A percentile compares a stretch with the other conserved stretches of the same genome.
phyloP scores from a whole-genome alignment of 37 sponge, comb jelly and placozoan genomes.

The Ephydatia muelleri region DNA sequence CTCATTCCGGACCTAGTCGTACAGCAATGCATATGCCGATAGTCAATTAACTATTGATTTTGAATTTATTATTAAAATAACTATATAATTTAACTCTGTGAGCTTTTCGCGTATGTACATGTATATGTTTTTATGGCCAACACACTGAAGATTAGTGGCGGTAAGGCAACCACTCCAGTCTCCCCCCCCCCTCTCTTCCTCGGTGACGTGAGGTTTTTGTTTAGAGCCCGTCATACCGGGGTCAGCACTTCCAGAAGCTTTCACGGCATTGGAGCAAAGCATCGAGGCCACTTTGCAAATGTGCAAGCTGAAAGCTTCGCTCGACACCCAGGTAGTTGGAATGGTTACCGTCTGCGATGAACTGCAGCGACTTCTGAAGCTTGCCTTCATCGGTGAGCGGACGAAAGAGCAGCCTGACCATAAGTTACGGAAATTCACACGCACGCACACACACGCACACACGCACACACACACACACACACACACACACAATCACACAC shows the following conservation, averaged over 20 bases:
- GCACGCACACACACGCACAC: not conserved
- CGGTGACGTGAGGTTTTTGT: not conserved
- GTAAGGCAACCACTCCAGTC: conserved; percentile 10
- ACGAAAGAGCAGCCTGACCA: not conserved
- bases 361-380: conserved; percentile 59
- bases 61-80: not conserved
- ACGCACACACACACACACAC: not conserved
- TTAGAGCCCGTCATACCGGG: conserved; percentile 57
- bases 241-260: conserved; percentile 53
- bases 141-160: conserved; percentile 46
- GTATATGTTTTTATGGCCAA: conserved; percentile 4
- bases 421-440: not conserved
- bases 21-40: not conserved
- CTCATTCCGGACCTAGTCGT: not conserved
- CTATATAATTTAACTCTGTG: not conserved
- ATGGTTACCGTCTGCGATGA: conserved; percentile 65
- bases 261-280: conserved; percentile 42
- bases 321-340: conserved; percentile 52
- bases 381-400: conserved; percentile 69
- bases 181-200: not conserved
- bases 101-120: not conserved
- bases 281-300: conserved; percentile 54
- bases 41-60: not conserved
- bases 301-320: conserved; percentile 44
- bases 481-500: not conserved